Conservation (phyloP, 2,113 vertebrate genomes). For the Nettapus auritus region DNA sequence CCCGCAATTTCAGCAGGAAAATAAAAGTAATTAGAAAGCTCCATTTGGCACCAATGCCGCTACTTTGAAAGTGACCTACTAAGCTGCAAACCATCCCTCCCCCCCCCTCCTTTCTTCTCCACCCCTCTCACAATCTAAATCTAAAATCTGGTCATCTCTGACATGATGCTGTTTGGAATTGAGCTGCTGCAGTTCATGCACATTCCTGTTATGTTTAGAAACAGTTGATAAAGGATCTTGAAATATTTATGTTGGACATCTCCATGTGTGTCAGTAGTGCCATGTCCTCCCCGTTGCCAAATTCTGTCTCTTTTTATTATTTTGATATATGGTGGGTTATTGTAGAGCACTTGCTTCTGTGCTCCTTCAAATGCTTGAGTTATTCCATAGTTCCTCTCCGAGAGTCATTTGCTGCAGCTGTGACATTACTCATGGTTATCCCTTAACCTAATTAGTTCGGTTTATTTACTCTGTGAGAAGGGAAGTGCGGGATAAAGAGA, state of each 20-base stretch:
- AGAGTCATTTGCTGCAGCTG: slow-evolving; percentile 50
- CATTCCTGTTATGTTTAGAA: slow-evolving; percentile 67
- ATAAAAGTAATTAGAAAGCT: slow-evolving; percentile 64
- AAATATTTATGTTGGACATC: slow-evolving; percentile 66
- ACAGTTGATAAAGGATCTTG: slow-evolving; percentile 50
- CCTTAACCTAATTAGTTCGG: slow-evolving; percentile 56
- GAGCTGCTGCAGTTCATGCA: slow-evolving; percentile 38
- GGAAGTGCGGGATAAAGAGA: background rate
- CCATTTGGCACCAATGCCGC: slow-evolving; percentile 56
- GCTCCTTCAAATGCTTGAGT: slow-evolving; percentile 62
- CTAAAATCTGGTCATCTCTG: slow-evolving; percentile 8
- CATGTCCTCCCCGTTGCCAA: slow-evolving; percentile 23
- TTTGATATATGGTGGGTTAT: slow-evolving; percentile 59
- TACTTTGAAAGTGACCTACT: slow-evolving; percentile 67
- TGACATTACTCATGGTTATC: slow-evolving; percentile 65
- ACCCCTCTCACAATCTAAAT: background rate
- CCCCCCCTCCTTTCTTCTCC: background rate
- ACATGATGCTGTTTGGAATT: background rate
- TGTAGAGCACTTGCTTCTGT: slow-evolving; percentile 70
- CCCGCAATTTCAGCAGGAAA: slow-evolving; percentile 74
- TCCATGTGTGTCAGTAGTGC: slow-evolving; percentile 43
- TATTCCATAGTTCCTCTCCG: slow-evolving; percentile 48
- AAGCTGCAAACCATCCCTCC: slow-evolving; percentile 14
- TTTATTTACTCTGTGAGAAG: slow-evolving; percentile 57
- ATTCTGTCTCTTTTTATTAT: slow-evolving; percentile 56